Percentiles rank a stretch among this genome's conserved stretches.
These are phyloP conservation scores for Cosmia pyralina DNA, from an alignment of 2,888 invertebrate species.

Conservation along the genomic window DNA sequence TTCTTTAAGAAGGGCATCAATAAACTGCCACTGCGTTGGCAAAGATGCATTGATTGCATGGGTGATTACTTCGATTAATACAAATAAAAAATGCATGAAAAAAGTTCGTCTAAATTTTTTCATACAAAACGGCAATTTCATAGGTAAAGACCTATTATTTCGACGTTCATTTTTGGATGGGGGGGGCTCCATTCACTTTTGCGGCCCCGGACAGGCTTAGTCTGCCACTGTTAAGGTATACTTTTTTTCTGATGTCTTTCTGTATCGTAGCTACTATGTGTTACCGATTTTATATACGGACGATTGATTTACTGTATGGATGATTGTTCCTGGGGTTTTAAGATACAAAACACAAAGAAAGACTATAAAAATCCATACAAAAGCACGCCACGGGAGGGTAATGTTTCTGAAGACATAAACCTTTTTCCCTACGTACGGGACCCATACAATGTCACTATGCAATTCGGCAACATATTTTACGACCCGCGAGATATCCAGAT, in stretches of 20 bases:
- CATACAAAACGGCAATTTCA: too few species aligned
- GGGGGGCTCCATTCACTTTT: too few species aligned
- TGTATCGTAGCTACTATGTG: neutral
- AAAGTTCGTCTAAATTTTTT: too few species aligned
- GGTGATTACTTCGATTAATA: too few species aligned
- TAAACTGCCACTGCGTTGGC: too few species aligned
- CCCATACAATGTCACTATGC: neutral
- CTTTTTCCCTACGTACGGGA: neutral
- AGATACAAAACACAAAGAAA: neutral
- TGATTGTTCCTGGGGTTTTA: neutral
- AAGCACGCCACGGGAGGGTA: neutral
- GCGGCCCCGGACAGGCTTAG: too few species aligned
- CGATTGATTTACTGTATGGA: neutral
- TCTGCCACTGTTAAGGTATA: neutral
- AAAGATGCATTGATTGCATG: too few species aligned
- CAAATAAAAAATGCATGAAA: too few species aligned
- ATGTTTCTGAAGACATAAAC: neutral
- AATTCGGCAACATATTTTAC: conserved; percentile 31
- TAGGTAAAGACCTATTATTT: too few species aligned
- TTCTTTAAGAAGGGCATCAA: too few species aligned
- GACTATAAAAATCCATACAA: neutral
- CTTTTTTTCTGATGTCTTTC: neutral
- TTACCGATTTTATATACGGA: neutral
- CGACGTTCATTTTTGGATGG: too few species aligned
- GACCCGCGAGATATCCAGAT: conserved; percentile 31